Conservation (phyloP, 2,113 vertebrate species). For the Tichodroma muraria region DNA sequence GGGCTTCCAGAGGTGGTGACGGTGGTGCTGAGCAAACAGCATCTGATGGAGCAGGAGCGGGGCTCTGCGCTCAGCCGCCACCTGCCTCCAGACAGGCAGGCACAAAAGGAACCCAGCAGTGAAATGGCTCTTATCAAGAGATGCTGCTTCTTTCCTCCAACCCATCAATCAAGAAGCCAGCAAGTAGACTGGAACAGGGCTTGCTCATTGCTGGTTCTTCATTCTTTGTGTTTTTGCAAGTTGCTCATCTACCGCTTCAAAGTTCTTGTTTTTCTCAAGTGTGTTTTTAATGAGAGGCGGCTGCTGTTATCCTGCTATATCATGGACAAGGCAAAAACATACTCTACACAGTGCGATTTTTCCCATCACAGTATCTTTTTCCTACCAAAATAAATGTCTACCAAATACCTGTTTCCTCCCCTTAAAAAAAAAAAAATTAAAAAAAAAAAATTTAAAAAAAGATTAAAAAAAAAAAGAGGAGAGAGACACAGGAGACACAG, state of each 20-base stretch:
- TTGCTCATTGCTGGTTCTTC: not conserved
- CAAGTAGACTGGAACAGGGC: not conserved
- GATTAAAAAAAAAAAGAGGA: too few species aligned
- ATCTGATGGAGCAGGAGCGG: not conserved
- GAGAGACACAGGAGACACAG: fast-evolving
- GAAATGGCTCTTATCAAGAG: not conserved
- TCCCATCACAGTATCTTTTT: not conserved
- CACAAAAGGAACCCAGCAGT: not conserved
- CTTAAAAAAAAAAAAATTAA: not conserved
- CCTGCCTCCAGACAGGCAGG: not conserved
- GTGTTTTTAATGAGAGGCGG: not conserved
- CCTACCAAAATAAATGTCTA: not conserved
- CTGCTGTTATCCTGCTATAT: not conserved
- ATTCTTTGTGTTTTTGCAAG: not conserved
- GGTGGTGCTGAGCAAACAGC: not conserved
- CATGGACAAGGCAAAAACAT: not conserved
- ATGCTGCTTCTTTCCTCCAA: not conserved
- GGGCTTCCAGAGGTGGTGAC: not conserved
- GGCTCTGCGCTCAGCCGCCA: not conserved
- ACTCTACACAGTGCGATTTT: not conserved
- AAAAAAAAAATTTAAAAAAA: too few species aligned
- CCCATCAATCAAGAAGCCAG: not conserved
- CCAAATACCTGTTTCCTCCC: not conserved
- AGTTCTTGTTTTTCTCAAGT: not conserved
- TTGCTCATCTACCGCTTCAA: not conserved